Evolutionary conservation across 2,797 vertebrate genomes (phyloP), one percentile per base, ranked within the genome.

Genomic region (Crocodylus rhombifer): DNA sequence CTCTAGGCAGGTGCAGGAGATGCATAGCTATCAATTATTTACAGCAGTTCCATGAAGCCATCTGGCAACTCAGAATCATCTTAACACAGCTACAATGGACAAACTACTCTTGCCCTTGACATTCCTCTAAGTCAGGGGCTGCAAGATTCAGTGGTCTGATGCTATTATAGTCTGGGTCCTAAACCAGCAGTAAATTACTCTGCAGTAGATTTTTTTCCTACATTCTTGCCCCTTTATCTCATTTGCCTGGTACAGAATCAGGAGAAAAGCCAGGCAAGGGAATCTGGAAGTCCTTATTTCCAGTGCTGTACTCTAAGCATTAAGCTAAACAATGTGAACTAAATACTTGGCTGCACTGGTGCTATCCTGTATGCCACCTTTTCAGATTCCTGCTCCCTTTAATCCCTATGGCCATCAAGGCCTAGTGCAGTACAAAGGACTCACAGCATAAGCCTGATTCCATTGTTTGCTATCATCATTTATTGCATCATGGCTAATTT

Each of bases 131-230:
- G 12, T 11, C 65, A 51, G 36, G 7, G 71, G 7, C 42, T 3
- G 0, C 23, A 14, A 5, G 8, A 28, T 4, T 13, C 61, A 69
- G 20, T 33, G 12, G 15, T 65, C 60, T 0, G 0, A 78, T 33
- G 21, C 42, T 14, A 4, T 0, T 14, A 86, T 2, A 18, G 16
- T 30, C 10, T 51, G 42, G 23, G 56, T 60, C 77, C 6, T n/a
- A 30, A 10, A 20, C 56, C 33, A 51, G 25, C 25, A 30, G 16
- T 42, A 25, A 60, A 15, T 28, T 8, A 7, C 67, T 60, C 76
- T 1, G 2, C 2, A 2, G 15, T 7, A 16, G 7, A 60, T 8
- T 33, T 30, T 21, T 25, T 28, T 15, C 63, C 61, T 56, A 61
- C 30, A 36, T 42, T 4, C 10, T 23, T 6, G 77, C 18, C 3